phyloP scores from a whole-genome alignment of 1,140 invertebrate genomes.

The Theocolax elegans region DNA sequence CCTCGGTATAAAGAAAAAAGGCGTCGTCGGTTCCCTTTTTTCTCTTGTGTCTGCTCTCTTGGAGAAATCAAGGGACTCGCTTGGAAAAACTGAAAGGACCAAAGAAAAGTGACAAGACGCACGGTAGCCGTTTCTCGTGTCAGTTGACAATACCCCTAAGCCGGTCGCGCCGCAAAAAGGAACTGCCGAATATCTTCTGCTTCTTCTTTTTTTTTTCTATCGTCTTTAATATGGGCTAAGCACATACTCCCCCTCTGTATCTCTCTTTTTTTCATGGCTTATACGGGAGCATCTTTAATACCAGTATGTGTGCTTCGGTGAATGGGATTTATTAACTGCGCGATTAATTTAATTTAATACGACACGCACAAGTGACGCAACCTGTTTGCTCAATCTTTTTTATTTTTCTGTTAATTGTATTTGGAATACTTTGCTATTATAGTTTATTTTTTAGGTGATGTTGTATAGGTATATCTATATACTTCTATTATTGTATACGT shows the following conservation, averaged over 20 bases:
- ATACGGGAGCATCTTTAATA: conserved; percentile 16
- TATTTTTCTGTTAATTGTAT: conserved; percentile 1
- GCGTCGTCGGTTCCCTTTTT: not conserved
- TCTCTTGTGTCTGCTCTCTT: not conserved
- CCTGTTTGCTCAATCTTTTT: not conserved
- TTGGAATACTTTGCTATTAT: no score
- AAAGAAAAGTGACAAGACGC: conserved; percentile 8
- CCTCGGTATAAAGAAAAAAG: not conserved
- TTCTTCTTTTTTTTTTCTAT: not conserved
- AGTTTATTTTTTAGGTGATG: no score
- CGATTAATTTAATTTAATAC: conserved; percentile 12
- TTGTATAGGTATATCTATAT: no score
- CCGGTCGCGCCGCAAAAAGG: conserved; percentile 43
- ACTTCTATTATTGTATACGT: not conserved
- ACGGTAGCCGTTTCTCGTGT: not conserved
- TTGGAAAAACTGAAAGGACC: conserved; percentile 4
- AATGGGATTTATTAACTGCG: conserved; percentile 42
- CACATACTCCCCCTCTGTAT: conserved; percentile 27
- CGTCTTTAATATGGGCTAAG: conserved; percentile 9
- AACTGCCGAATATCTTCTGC: no score
- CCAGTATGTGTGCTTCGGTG: conserved; percentile 4
- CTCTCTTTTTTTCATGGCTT: conserved; percentile 34
- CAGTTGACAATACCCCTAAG: not conserved
- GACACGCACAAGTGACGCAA: not conserved
- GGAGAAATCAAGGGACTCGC: not conserved